Evolutionary conservation across 2,888 invertebrate species (phyloP), one percentile per base, ranked within the genome.

Genomic region (Meandrusa payeni): DNA sequence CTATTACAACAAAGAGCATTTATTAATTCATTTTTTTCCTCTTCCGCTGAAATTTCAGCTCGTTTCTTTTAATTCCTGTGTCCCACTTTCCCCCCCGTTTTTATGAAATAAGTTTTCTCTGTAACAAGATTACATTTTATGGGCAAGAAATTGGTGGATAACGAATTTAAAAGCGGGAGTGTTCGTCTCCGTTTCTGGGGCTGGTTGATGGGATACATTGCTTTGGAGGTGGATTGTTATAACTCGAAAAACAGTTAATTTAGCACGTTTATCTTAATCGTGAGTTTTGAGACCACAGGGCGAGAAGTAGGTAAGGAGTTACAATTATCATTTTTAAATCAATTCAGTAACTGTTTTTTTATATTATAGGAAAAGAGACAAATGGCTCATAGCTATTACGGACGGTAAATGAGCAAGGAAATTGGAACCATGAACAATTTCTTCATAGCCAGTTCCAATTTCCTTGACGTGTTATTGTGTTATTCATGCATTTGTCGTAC

Each of bases 81-180:
- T 62, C 61, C 62, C 54, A 51, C 55, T 68, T 57, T 55, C 59
- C 55, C 53, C n/a, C 51, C 63, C 61, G 63, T 59, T 71, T 79
- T 81, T 82, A 76, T 82, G 77, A 79, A 85, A 83, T 79, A 85
- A 86, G 78, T 83, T 85, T 77, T 74, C 64, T 67, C 62, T 65
- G 50, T 81, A 83, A 87, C 82, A 74, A 77, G 79, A 82, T 86
- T 83, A 82, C 73, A 59, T 76, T 83, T 83, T 79, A 85, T 72
- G 79, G 70, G 69, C 59, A 64, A 72, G 67, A 76, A 83, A 83
- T 85, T 82, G 79, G 66, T 61, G 76, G 71, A 76, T 79, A 81
- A 82, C 75, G 76, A 79, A 76, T 78, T 80, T 65, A 61, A 65
- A 63, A 66, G 63, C 58, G 64, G 48, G 52, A 57, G 57, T 57